phyloP scores from a whole-genome alignment of 2,797 vertebrate species.

The Capromys pilorides region DNA sequence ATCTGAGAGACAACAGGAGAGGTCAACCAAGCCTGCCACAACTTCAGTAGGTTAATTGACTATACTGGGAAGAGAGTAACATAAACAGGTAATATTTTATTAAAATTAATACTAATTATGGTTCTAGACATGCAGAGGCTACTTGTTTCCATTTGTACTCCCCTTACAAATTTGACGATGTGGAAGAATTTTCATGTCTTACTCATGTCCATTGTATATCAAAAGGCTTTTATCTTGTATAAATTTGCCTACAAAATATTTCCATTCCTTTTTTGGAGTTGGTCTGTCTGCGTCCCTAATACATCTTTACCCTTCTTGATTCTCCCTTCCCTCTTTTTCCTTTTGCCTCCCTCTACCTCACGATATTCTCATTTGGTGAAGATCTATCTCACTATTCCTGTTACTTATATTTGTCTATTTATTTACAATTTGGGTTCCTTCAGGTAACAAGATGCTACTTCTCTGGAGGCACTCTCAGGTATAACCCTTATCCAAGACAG shows the following conservation, averaged over 20 bases:
- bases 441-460: background rate
- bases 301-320: background rate
- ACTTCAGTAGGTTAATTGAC: background rate
- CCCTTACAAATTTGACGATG: background rate
- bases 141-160: background rate
- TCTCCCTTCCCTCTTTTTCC: background rate
- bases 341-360: background rate
- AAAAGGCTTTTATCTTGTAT: background rate
- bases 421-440: background rate
- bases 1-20: background rate
- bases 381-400: background rate
- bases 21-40: background rate
- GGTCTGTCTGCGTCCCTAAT: background rate
- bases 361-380: background rate
- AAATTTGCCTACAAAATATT: background rate
- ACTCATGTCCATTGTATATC: background rate
- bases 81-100: background rate
- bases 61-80: background rate
- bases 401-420: background rate
- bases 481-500: background rate
- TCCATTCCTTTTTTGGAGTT: background rate
- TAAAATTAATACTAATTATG: background rate
- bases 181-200: background rate
- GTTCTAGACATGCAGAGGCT: background rate
- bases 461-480: background rate